These are phyloP conservation scores for Turnix velox DNA, from an alignment of 2,113 vertebrate genomes.

Conservation along the genomic window DNA sequence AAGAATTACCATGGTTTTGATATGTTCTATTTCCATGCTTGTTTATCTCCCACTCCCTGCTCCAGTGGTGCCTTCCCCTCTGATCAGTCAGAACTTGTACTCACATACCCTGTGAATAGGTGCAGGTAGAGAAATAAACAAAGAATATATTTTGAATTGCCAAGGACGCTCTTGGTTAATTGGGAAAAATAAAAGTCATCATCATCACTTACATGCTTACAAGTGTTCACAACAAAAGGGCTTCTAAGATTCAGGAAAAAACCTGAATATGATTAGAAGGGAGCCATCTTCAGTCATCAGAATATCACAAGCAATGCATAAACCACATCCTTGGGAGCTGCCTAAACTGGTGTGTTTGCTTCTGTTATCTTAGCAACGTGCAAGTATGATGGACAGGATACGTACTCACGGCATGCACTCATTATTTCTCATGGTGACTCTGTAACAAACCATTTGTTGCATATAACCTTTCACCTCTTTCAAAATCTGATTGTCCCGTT, in stretches of 20 bases:
- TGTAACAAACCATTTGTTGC: neutral
- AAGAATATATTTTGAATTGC: neutral
- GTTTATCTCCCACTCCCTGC: neutral
- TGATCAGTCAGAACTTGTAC: neutral
- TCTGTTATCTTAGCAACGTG: slow-evolving; percentile 55
- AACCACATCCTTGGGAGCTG: slow-evolving; percentile 43
- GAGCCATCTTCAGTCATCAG: slow-evolving; percentile 1
- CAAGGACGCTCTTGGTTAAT: neutral
- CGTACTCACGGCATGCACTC: neutral
- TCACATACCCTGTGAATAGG: neutral
- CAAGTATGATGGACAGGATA: slow-evolving; percentile 18
- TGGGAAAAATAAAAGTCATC: slow-evolving; percentile 13
- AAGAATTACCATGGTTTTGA: neutral
- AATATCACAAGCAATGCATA: neutral
- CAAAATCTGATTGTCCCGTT: neutral
- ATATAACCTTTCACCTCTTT: neutral
- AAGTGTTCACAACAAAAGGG: slow-evolving; percentile 3
- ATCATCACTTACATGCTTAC: neutral
- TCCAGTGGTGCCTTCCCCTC: neutral
- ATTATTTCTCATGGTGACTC: neutral
- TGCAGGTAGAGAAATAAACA: slow-evolving; percentile 2
- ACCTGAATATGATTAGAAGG: neutral
- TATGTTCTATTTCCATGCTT: neutral
- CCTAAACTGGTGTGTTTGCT: slow-evolving; percentile 30
- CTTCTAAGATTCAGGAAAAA: slow-evolving; percentile 26